Evolutionary conservation across 1,140 invertebrate species (phyloP), one percentile per base, ranked within the genome.

Genomic region (Antheraea mylitta): DNA sequence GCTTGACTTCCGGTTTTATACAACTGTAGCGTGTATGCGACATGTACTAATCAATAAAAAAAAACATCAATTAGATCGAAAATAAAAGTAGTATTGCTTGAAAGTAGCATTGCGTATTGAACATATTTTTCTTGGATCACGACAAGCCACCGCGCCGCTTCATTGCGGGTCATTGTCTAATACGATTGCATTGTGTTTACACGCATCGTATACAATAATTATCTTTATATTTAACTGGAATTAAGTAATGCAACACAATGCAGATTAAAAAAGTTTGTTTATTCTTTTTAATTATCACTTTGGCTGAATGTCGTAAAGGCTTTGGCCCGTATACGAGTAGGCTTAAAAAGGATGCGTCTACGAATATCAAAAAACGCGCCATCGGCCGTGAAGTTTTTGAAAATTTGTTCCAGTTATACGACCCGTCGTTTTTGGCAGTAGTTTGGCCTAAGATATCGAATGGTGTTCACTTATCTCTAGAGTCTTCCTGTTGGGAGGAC

Each of bases 401-500:
- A 18, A 88, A 90, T 76, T 68, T 92, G 62, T 89, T 91, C 75
- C 86, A 87, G 67, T 72, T 93, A 18, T 92, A 89, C 60, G 92
- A 93, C 66, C 87, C 90, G 0, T 80, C 87, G n/a, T 92, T 90
- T 79, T 77, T 93, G 75, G 81, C 90, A n/a, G 71, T 83, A 36
- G 85, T 92, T 16, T 93, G 92, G 92, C 89, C 91, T 42, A 92
- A 91, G 74, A 88, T 93, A 68, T 85, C 80, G 58, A 92, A 92
- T 67, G 89, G 89, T 37, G 85, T 91, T 66, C 92, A 93, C 77
- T 79, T 93, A 38, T 78, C 73, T 45, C 61, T 92, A 19, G 83
- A 84, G 16, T 60, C 74, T 18, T 62, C 66, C 8, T 93, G 92
- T 69, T 93, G 87, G 87, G 78, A 82, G 4, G 85, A 92, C 72